Evolutionary conservation across 1,140 invertebrate genomes (phyloP).

Genomic region (Macrobrachium rosenbergii): DNA sequence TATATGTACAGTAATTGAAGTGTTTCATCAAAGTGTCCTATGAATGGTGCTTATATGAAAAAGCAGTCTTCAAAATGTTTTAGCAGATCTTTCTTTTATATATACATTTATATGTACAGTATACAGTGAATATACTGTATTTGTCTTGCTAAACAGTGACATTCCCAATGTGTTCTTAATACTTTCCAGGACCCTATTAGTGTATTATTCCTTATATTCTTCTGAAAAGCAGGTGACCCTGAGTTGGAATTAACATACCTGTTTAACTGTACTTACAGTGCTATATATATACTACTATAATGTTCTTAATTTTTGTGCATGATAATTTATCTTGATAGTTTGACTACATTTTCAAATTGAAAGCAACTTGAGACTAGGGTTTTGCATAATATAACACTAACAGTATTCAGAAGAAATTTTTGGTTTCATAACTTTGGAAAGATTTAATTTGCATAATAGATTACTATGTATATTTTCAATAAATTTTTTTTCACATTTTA

Average conservation of each 20-base stretch:
- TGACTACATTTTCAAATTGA: too few species aligned
- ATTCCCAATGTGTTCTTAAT: conserved; percentile 54
- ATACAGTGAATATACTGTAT: too few species aligned
- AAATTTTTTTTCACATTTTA: too few species aligned
- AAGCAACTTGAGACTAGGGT: too few species aligned
- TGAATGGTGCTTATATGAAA: conserved; percentile 46
- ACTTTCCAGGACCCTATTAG: neutral
- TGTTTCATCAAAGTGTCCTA: conserved; percentile 36
- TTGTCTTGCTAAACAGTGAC: conserved; percentile 38
- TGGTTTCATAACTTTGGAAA: too few species aligned
- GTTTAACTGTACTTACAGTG: neutral
- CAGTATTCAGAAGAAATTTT: too few species aligned
- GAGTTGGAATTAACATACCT: too few species aligned
- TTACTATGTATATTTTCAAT: too few species aligned
- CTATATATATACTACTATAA: neutral
- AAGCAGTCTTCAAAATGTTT: conserved; percentile 9
- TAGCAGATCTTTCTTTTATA: conserved; percentile 9
- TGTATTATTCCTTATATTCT: conserved; percentile 1
- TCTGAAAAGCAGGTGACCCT: neutral
- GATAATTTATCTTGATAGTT: too few species aligned
- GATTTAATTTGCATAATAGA: too few species aligned
- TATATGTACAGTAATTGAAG: conserved; percentile 54
- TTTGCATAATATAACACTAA: too few species aligned
- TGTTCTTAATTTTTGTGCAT: too few species aligned
- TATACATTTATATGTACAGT: neutral